These are phyloP conservation scores for Cerceris rybyensis DNA, from an alignment of 2,888 invertebrate species.

Conservation along the genomic window DNA sequence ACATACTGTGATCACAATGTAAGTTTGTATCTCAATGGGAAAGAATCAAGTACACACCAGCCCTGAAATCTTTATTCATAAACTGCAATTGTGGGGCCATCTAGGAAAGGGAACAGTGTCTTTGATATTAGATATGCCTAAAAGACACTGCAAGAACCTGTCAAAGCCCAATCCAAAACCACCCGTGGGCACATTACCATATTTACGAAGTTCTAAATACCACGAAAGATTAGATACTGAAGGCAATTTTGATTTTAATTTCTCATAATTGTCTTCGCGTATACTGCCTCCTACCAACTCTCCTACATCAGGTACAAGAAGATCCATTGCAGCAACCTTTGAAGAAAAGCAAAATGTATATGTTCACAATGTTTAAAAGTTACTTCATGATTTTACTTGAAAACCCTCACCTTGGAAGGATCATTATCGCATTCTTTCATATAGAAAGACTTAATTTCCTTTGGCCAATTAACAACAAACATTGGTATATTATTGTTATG, in stretches of 20 bases:
- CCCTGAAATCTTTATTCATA: constrained; percentile 77
- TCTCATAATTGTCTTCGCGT: constrained; percentile 90
- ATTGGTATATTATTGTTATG: constrained; percentile 89
- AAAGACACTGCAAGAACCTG: constrained; percentile 91
- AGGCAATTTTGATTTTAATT: constrained; percentile 86
- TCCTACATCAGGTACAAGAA: constrained; percentile 94
- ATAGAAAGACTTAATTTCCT: constrained; percentile 96
- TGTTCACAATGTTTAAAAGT: constrained; percentile 12
- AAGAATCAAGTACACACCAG: constrained; percentile 66
- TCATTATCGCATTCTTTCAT: constrained; percentile 88
- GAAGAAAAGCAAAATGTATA: constrained; percentile 63
- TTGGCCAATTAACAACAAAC: constrained; percentile 96
- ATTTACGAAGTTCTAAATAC: constrained; percentile 95
- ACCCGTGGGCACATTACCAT: constrained; percentile 94
- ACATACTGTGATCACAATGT: neutral
- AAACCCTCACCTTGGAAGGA: constrained; percentile 84
- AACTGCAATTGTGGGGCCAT: constrained; percentile 92
- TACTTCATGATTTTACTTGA: constrained; percentile 16
- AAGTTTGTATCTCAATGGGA: constrained; percentile 1
- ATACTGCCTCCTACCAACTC: constrained; percentile 98
- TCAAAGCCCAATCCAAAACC: constrained; percentile 99
- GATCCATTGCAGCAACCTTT: constrained; percentile 92
- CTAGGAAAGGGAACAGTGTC: constrained; percentile 97
- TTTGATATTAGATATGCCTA: constrained; percentile 93
- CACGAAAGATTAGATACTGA: constrained; percentile 86